Evolutionary conservation across 1,140 invertebrate genomes (phyloP), one percentile per base, ranked within the genome.

Genomic region (Anagrus nilaparvatae): DNA sequence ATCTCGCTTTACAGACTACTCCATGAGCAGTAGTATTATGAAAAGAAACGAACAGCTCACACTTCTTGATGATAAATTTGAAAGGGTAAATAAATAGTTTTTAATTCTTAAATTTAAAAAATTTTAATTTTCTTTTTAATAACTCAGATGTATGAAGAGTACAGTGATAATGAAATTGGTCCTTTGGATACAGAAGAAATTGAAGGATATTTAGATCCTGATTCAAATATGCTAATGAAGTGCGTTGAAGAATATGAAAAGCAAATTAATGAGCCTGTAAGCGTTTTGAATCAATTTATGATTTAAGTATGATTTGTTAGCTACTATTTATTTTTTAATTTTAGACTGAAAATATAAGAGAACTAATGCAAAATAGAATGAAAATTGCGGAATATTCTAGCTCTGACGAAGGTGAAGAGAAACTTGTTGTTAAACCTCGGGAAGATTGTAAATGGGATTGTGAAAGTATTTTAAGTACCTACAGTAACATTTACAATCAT

Each of bases 11-110:
- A 95, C 92, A 0, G 81, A 89, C 54, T 97, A 95, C 64, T 96
- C 92, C 1, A 87, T 97, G 80, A 84, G 84, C 0, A 94, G 88
- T 31, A 93, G 89, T 53, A 82, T 94, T 0, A 87, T 97, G 4
- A 72, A 74, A 41, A 75, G 93, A 49, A 95, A 92, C 66, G 76
- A 90, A 40, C 81, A 87, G 34, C 68, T 96, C 0, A 75, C 79
- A 1, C 58, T 90, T 20, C 61, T 97, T 0, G 94, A 97, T 74
- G 81, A 92, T 55, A 75, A 80, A 55, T 97, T 97, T 74, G 93
- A 97, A 69, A 78, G 82, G 66, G 87, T 90, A 52, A n/a, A n/a
- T n/a, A n/a, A n/a, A n/a, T n/a, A n/a, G 12, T 31, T 34, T 20
- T 30, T 19, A 24, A 38, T 10, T 42, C 13, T 13, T 18, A 44